Percentiles rank a stretch among this genome's conserved stretches.
Conservation (phyloP, 64 coral and sea anemone species). For the Stichodactyla helianthus region DNA sequence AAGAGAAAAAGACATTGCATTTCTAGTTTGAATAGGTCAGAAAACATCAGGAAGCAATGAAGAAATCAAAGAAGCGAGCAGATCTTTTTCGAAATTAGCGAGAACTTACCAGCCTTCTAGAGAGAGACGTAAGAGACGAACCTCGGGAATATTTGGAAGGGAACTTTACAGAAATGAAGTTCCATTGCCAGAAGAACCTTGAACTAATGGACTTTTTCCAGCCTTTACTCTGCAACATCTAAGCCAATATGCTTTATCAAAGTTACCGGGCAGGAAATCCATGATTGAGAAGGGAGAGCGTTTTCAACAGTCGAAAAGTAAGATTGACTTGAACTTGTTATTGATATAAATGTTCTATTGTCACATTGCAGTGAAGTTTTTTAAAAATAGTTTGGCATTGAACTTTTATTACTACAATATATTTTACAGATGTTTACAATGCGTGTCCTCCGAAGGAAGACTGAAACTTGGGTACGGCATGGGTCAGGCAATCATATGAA, state of each 20-base stretch:
- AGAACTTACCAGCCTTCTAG: constrained; percentile 3
- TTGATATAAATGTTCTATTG: no score
- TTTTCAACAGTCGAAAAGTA: constrained; percentile 39
- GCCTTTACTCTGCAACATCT: constrained; percentile 18
- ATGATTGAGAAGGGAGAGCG: constrained; percentile 33
- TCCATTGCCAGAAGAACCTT: neutral
- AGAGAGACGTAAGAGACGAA: neutral
- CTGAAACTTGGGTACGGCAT: constrained; percentile 8
- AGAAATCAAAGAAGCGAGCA: neutral
- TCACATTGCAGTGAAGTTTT: neutral
- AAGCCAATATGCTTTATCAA: constrained; percentile 13
- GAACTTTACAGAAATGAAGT: neutral
- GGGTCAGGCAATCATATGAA: constrained; percentile 18
- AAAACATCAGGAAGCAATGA: constrained; percentile 10
- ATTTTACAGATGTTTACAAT: constrained; percentile 20
- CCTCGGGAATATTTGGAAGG: neutral
- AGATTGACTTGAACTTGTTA: no score
- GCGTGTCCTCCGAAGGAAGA: neutral
- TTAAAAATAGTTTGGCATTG: neutral
- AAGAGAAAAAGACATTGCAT: neutral
- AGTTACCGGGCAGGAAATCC: constrained; percentile 30
- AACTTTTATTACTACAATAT: neutral
- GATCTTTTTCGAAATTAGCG: neutral
- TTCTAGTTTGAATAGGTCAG: constrained; percentile 1
- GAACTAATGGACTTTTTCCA: constrained; percentile 10